These are phyloP conservation scores for Anastrepha obliqua DNA, from an alignment of 1,140 invertebrate genomes.

Conservation along the genomic window DNA sequence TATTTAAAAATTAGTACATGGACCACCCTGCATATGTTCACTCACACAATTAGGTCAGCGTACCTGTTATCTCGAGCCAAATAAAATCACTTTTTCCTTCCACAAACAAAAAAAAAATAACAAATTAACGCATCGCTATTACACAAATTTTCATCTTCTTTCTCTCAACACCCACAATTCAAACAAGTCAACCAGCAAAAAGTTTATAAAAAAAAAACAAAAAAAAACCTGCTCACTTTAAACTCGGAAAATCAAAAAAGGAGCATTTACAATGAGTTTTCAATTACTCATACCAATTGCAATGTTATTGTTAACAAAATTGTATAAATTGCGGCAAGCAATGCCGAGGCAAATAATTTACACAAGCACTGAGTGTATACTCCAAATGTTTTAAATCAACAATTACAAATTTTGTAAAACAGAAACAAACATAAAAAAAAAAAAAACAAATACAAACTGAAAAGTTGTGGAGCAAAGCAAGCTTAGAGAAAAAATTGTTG, in stretches of 20 bases:
- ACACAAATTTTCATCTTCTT: too few relatives aligned
- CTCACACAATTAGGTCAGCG: too few relatives aligned
- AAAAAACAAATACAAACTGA: neutral
- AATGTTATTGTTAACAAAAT: conserved; percentile 29
- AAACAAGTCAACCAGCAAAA: too few relatives aligned
- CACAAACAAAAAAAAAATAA: too few relatives aligned
- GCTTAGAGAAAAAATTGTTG: conserved; percentile 21
- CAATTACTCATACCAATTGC: conserved; percentile 51
- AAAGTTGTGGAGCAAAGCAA: conserved; percentile 12
- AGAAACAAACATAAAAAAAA: neutral
- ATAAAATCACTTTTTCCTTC: too few relatives aligned
- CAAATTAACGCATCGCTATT: too few relatives aligned
- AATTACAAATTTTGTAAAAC: conserved; percentile 46
- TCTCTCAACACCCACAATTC: too few relatives aligned
- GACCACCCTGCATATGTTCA: too few relatives aligned
- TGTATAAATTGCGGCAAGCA: conserved; percentile 25
- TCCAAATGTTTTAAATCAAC: conserved; percentile 49
- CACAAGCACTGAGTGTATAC: conserved; percentile 26
- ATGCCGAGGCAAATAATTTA: conserved; percentile 29
- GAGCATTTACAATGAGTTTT: conserved; percentile 24
- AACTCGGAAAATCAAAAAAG: neutral
- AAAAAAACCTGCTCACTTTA: neutral
- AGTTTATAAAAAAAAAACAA: neutral
- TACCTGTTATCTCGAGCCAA: too few relatives aligned
- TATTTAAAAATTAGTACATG: too few relatives aligned